Evolutionary conservation across 2,113 vertebrate genomes (phyloP).

Genomic region (Etheostoma cragini): DNA sequence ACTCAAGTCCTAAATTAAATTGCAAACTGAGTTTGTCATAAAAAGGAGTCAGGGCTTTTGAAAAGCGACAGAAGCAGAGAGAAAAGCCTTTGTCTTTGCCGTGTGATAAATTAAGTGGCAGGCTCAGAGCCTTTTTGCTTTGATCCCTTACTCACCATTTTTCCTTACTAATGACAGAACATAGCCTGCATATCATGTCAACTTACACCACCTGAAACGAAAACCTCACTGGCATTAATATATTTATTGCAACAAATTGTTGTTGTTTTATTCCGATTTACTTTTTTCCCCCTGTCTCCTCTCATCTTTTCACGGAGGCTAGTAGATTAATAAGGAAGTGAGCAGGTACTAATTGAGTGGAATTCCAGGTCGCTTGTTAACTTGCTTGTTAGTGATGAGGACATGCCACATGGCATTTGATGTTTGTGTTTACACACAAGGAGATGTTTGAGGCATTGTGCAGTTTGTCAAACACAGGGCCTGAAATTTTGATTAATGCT

Average conservation of each 20-base stretch:
- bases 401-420: conserved; percentile 80
- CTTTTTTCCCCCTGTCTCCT: conserved; percentile 55
- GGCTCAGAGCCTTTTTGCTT: conserved; percentile 87
- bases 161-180: conserved; percentile 87
- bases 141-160: conserved; percentile 88
- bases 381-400: conserved; percentile 80
- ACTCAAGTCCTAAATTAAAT: conserved; percentile 94
- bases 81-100: conserved; percentile 93
- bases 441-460: conserved; percentile 73
- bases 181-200: conserved; percentile 87
- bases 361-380: conserved; percentile 80
- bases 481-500: conserved; percentile 75
- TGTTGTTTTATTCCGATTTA: conserved; percentile 68
- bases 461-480: conserved; percentile 69
- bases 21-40: conserved; percentile 91
- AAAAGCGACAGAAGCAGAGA: conserved; percentile 85
- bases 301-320: conserved; percentile 75
- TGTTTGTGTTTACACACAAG: conserved; percentile 78
- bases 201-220: conserved; percentile 82
- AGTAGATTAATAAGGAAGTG: conserved; percentile 80
- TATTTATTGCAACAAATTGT: conserved; percentile 81
- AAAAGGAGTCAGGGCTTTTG: conserved; percentile 91
- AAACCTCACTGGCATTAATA: conserved; percentile 79
- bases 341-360: conserved; percentile 81
- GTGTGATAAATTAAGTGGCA: conserved; percentile 95